Evolutionary conservation across 1,140 invertebrate species (phyloP).

Genomic region (Hydropsyche tenuis): DNA sequence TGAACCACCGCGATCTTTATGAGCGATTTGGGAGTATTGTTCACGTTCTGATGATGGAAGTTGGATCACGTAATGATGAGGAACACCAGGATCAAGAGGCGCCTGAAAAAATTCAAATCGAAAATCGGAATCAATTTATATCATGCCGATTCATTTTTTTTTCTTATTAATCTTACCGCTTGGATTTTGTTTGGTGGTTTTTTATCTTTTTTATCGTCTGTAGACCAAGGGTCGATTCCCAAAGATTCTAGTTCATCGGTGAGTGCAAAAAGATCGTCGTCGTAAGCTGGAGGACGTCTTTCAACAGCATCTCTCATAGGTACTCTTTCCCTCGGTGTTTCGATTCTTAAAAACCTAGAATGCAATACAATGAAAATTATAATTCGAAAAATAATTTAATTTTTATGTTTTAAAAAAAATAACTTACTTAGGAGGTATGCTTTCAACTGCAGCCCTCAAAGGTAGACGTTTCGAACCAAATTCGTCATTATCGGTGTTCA

Average conservation of each 20-base stretch:
- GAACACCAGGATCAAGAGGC: not conserved
- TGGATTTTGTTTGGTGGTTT: slow-evolving; percentile 41
- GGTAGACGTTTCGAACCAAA: slow-evolving; percentile 54
- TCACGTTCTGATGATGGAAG: slow-evolving; percentile 13
- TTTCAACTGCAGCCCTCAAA: slow-evolving; percentile 64
- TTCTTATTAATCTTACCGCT: slow-evolving; percentile 39
- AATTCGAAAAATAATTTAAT: too few relatives aligned
- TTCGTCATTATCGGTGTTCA: slow-evolving; percentile 33
- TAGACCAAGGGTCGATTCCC: slow-evolving; percentile 47
- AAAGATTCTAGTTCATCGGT: slow-evolving; percentile 47
- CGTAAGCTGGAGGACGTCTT: slow-evolving; percentile 63
- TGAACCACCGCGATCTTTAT: not conserved
- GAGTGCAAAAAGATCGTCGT: slow-evolving; percentile 58
- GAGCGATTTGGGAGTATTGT: slow-evolving; percentile 27
- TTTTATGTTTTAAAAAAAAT: too few relatives aligned
- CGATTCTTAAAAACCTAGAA: slow-evolving; percentile 35
- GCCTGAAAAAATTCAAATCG: slow-evolving; percentile 5
- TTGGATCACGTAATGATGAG: slow-evolving; percentile 44
- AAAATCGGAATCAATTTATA: too few relatives aligned
- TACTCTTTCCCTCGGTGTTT: slow-evolving; percentile 48
- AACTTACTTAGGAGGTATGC: slow-evolving; percentile 55
- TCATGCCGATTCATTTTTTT: too few relatives aligned
- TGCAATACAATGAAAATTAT: too few relatives aligned
- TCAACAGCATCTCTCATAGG: slow-evolving; percentile 74
- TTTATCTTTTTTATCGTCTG: slow-evolving; percentile 10